A percentile compares a stretch with the other conserved stretches of the same genome.
Conservation (phyloP, 2,113 vertebrate genomes). For the Callocephalon fimbriatum region DNA sequence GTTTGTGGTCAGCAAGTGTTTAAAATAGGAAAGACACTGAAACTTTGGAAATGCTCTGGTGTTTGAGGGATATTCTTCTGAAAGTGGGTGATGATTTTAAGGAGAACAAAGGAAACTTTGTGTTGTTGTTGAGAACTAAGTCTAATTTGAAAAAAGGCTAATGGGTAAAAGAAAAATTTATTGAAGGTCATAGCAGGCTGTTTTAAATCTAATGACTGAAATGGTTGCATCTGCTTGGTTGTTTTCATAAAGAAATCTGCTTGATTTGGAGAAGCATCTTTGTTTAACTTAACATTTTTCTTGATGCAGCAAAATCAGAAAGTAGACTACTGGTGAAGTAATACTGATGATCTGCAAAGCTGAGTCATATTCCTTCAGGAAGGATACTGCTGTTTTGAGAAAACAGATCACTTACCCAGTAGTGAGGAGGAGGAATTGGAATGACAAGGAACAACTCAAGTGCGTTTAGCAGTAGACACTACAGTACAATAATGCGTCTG, state of each 20-base stretch:
- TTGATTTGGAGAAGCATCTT: neutral
- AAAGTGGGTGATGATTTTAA: neutral
- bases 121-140: neutral
- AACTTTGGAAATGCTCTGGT: neutral
- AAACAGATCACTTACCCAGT: slow-evolving; percentile 50
- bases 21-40: neutral
- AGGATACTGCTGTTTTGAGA: slow-evolving; percentile 62
- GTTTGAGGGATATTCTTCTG: neutral
- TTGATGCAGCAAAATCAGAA: neutral
- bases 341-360: slow-evolving; percentile 66
- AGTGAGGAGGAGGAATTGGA: slow-evolving; percentile 58
- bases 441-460: slow-evolving; percentile 48
- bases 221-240: neutral
- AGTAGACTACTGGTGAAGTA: slow-evolving; percentile 48
- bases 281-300: slow-evolving; percentile 31
- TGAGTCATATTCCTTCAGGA: slow-evolving; percentile 75
- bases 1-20: neutral
- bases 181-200: neutral
- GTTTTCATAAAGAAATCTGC: neutral
- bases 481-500: slow-evolving; percentile 16
- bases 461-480: slow-evolving; percentile 51
- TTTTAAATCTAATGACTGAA: neutral
- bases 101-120: neutral
- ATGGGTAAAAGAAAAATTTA: neutral
- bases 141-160: neutral